These are phyloP conservation scores for Spondyliosoma cantharus DNA, from an alignment of 2,797 vertebrate genomes.

Conservation along the genomic window DNA sequence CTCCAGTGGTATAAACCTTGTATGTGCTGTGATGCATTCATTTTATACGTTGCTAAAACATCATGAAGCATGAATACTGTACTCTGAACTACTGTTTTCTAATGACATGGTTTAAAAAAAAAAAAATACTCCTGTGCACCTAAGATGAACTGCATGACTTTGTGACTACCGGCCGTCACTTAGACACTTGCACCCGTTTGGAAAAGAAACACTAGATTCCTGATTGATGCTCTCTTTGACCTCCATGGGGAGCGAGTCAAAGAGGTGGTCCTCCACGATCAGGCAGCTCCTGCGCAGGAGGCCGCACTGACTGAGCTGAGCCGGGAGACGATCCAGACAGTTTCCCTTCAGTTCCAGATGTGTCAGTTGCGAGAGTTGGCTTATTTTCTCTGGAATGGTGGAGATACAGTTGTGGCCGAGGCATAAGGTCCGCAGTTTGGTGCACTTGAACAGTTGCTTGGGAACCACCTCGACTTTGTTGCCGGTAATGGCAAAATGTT, in stretches of 20 bases:
- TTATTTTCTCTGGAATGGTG: conserved; percentile 91
- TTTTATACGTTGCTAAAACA: conserved; percentile 34
- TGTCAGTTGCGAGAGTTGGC: conserved; percentile 91
- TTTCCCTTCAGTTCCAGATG: conserved; percentile 98
- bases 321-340: conserved; percentile 94
- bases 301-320: conserved; percentile 91
- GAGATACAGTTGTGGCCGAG: conserved; percentile 94
- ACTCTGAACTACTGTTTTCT: conserved; percentile 26
- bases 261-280: conserved; percentile 95
- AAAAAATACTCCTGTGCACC: conserved; percentile 1
- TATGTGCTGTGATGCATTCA: conserved; percentile 34
- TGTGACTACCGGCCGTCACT: conserved; percentile 69
- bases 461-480: conserved; percentile 96
- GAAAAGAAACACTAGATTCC: conserved; percentile 88
- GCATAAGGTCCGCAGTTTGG: conserved; percentile 93
- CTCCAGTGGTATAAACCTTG: conserved; percentile 22
- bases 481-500: conserved; percentile 92
- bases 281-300: conserved; percentile 93
- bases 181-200: conserved; percentile 88
- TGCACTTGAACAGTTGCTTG: conserved; percentile 96
- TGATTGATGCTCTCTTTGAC: conserved; percentile 96
- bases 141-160: conserved; percentile 3
- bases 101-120: conserved; percentile 6
- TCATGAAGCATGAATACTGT: conserved; percentile 22
- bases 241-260: conserved; percentile 93